Base-by-base conservation (phyloP, 1,140 invertebrate species). In the Wasmannia auropunctata region DNA sequence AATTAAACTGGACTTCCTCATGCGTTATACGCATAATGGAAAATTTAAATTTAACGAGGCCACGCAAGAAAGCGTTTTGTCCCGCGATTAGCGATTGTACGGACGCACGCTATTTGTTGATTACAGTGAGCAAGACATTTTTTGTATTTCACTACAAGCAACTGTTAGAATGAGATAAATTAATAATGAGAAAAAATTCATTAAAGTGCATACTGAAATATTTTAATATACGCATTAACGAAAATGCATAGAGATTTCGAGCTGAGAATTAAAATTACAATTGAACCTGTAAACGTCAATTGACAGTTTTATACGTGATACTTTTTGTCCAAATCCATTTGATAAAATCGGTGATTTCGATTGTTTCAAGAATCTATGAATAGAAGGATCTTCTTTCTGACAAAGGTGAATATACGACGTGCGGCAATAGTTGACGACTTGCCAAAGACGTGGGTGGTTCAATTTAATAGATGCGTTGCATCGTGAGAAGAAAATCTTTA, bases 401-500 rank as follows among this genome's bases (percentile, higher is more conserved):
- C 85, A 88, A 88, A 87, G 87, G 83, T 88, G 74, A 87, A 91
- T 79, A 90, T 70, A 76, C 75, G 67, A 88, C 11, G 62, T 85
- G 85, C 88, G 77, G 79, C 89, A 87, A 90, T 43, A 75, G 46
- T 67, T 90, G 90, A 70, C 46, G 19, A 72, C 28, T 10, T 88
- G 87, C 89, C 87, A 91, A 62, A 54, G 16, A 67, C 84, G 80
- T 80, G 80, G 60, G 10, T 28, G 72, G 28, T 62, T 56, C 49
- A 54, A 74, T 87, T 69, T 69, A 67, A 16, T 49, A 74, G 54
- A 75, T 56, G 34, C 10, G 37, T 46, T 75, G 10, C 22, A 1
- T 37, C 14, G 3, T 67, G 28, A 54, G 11, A 80, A 28, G 31
- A 51, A 80, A 54, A n/a, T 54, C 31, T 51, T 22, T 51, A 80